Evolutionary conservation across 2,797 vertebrate species (phyloP).

Genomic region (Ibycter americanus): DNA sequence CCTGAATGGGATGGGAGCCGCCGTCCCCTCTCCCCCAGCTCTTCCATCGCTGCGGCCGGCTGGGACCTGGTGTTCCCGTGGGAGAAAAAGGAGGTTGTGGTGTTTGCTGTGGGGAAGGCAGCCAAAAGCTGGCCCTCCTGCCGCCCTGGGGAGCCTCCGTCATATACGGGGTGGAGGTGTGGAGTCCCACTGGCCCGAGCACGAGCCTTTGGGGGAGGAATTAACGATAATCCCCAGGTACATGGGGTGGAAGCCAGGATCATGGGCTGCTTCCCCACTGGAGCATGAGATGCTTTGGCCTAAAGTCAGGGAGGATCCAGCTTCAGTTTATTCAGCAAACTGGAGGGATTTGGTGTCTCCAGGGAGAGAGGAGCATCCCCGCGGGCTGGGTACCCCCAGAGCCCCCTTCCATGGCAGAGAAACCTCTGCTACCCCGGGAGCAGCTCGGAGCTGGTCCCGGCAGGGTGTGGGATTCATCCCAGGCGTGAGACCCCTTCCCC

Average conservation of each 20-base stretch:
- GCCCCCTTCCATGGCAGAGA: not conserved
- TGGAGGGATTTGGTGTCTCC: not conserved
- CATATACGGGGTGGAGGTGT: not conserved
- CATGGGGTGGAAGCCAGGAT: accelerated
- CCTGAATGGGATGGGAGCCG: not conserved
- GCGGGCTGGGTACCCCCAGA: not conserved
- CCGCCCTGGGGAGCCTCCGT: not conserved
- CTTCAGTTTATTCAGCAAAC: not conserved
- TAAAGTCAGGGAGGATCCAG: not conserved
- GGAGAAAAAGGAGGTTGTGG: not conserved
- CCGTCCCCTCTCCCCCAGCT: not conserved
- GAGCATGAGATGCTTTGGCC: not conserved
- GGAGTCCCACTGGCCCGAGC: not conserved
- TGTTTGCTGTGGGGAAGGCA: not conserved
- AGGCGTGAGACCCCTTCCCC: not conserved
- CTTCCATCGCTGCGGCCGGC: accelerated
- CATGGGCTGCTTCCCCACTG: not conserved
- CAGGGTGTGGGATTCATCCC: not conserved
- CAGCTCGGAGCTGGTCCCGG: not conserved
- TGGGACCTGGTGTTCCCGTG: accelerated
- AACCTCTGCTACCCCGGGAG: not conserved
- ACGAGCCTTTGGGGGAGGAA: not conserved
- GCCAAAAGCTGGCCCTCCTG: not conserved
- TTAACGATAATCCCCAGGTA: not conserved
- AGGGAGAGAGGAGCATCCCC: not conserved